Evolutionary conservation across 2,888 invertebrate genomes (phyloP).

Genomic region (Lacanobia oleracea): DNA sequence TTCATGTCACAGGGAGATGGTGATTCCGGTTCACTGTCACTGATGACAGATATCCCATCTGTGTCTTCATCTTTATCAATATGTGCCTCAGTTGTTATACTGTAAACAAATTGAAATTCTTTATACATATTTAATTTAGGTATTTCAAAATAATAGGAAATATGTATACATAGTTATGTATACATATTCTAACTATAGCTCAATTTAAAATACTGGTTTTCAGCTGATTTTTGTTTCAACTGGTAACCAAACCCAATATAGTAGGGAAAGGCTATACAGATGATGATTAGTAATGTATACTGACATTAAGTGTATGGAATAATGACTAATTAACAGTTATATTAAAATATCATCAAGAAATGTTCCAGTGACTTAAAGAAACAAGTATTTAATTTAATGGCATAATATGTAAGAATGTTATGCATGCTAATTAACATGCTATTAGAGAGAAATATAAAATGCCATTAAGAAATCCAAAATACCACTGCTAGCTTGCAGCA

Average conservation of each 20-base stretch:
- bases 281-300: too few species aligned
- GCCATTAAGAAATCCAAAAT: conserved; percentile 4
- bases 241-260: too few species aligned
- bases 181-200: too few species aligned
- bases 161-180: background rate
- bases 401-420: background rate
- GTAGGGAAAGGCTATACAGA: too few species aligned
- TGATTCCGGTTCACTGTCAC: conserved; percentile 86
- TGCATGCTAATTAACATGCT: conserved; percentile 7
- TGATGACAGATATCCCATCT: conserved; percentile 89
- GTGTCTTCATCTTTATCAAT: conserved; percentile 88
- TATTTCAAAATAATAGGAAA: background rate
- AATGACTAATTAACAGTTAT: background rate
- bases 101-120: conserved; percentile 62
- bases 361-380: conserved; percentile 1
- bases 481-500: too few species aligned
- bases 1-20: conserved; percentile 73
- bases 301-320: too few species aligned
- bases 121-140: background rate
- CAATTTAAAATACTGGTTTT: too few species aligned
- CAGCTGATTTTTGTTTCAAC: too few species aligned
- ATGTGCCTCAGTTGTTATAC: conserved; percentile 68
- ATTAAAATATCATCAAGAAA: background rate
- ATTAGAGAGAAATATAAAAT: background rate
- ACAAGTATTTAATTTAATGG: conserved; percentile 12